A percentile compares a stretch with the other conserved stretches of the same genome.
phyloP scores from a whole-genome alignment of 2,113 vertebrate species.

The Salvelinus alpinus region DNA sequence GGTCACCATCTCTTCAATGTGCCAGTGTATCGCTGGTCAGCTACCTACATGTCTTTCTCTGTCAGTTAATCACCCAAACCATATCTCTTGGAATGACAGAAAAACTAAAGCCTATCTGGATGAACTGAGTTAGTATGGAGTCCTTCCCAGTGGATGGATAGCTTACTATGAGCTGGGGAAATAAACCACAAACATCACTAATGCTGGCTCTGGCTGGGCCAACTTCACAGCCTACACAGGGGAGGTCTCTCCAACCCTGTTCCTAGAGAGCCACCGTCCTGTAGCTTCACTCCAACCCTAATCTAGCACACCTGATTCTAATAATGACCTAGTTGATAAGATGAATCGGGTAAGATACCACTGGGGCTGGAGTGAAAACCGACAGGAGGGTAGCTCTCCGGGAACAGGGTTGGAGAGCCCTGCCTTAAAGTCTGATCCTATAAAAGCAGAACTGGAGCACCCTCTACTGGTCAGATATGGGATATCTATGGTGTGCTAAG shows the following conservation, averaged over 20 bases:
- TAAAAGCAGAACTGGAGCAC: neutral
- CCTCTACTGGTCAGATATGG: neutral
- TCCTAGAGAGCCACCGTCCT: no score
- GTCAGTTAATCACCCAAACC: neutral
- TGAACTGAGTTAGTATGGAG: neutral
- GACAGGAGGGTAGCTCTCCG: no score
- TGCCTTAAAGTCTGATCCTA: neutral
- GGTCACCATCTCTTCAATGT: neutral
- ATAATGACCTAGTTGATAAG: no score
- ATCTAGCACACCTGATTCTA: no score
- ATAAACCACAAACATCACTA: neutral
- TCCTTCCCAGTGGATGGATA: slow-evolving; percentile 8
- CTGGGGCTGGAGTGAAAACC: no score
- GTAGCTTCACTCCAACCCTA: no score
- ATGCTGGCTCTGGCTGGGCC: neutral
- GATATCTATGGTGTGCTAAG: no score
- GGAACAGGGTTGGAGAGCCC: no score
- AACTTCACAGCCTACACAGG: neutral
- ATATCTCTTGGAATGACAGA: neutral
- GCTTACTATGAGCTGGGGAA: neutral
- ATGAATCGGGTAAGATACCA: no score
- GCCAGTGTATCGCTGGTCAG: slow-evolving; percentile 53
- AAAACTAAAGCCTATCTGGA: neutral
- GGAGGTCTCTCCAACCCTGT: neutral
- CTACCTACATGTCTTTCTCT: slow-evolving; percentile 34